phyloP scores from a whole-genome alignment of 2,113 vertebrate species.

The Thryonomys swinderianus region DNA sequence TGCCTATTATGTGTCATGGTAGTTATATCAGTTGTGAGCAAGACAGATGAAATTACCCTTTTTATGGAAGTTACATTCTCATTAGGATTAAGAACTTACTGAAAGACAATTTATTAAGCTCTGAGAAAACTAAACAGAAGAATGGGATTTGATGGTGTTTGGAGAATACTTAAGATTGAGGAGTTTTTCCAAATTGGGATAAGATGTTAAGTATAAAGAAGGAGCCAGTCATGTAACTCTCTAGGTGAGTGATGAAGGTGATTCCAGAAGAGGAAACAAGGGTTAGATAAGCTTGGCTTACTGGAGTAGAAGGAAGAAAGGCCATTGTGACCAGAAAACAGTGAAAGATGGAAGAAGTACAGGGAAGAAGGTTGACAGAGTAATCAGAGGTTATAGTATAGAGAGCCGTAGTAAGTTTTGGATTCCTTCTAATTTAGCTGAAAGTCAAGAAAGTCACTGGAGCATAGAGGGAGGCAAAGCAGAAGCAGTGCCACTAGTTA shows the following conservation, averaged over 20 bases:
- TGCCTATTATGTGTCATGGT: neutral
- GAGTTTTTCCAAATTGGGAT: neutral
- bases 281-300: neutral
- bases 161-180: neutral
- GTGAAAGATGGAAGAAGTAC: neutral
- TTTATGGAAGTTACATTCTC: neutral
- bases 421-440: slow-evolving; percentile 3
- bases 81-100: neutral
- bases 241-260: neutral
- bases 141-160: neutral
- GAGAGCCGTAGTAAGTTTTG: neutral
- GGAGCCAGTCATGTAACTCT: neutral
- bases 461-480: neutral
- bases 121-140: slow-evolving; percentile 14
- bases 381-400: neutral
- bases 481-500: neutral
- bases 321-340: neutral
- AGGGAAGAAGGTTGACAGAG: neutral
- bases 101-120: neutral
- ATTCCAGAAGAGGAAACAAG: slow-evolving; percentile 31
- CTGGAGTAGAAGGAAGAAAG: neutral
- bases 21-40: neutral
- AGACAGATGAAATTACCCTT: neutral
- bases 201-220: neutral
- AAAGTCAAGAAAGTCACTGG: slow-evolving; percentile 7